Conservation (phyloP, 2,797 vertebrate species). For the Rhincodon typus region DNA sequence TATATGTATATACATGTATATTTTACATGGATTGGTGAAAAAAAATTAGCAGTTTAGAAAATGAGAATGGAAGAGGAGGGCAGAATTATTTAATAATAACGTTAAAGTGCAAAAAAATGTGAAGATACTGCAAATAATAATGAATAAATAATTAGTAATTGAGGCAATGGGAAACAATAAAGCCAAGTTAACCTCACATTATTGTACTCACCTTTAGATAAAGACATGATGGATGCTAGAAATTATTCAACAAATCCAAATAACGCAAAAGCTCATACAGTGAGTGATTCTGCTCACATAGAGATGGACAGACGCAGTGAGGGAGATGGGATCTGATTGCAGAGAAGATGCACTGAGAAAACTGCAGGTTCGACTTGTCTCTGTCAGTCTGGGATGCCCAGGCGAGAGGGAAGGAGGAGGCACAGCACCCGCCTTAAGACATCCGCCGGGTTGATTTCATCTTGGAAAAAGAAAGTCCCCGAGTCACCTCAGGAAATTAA, state of each 20-base stretch:
- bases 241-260: neutral
- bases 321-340: constrained; percentile 30
- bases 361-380: neutral
- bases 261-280: neutral
- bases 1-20: neutral
- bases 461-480: neutral
- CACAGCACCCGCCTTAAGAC: neutral
- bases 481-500: neutral
- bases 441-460: neutral
- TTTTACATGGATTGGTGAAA: neutral
- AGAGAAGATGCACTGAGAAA: neutral
- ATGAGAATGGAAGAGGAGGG: neutral
- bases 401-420: no score
- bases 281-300: neutral
- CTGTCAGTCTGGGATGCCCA: neutral
- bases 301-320: neutral
- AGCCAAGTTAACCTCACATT: neutral
- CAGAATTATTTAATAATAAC: neutral
- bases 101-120: neutral
- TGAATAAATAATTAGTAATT: neutral
- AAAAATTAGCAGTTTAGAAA: neutral
- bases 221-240: constrained; percentile 44
- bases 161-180: neutral
- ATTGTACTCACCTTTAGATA: constrained; percentile 53
- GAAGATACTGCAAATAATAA: neutral